Evolutionary conservation across 2,113 vertebrate species (phyloP).

Genomic region (Gallinago undulata): DNA sequence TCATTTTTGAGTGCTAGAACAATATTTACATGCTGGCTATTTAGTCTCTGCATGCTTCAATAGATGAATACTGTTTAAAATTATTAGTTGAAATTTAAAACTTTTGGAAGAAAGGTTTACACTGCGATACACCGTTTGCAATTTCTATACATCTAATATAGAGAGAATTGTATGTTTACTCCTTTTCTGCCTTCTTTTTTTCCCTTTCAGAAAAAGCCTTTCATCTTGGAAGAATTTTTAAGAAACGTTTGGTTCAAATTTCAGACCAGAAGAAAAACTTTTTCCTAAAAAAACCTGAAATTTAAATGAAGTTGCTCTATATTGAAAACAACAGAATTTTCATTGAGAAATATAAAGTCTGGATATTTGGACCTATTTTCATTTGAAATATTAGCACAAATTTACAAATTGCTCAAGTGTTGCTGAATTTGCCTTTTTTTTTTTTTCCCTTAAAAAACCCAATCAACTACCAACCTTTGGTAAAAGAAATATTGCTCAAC

Average conservation of each 20-base stretch:
- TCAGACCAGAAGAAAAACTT: background rate
- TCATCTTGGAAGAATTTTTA: background rate
- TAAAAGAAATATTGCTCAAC: background rate
- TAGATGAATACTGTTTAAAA: background rate
- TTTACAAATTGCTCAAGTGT: background rate
- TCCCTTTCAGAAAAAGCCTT: background rate
- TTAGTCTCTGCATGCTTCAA: background rate
- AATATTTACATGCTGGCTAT: background rate
- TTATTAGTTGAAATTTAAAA: background rate
- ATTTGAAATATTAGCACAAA: background rate
- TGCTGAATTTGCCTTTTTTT: background rate
- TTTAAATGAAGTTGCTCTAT: background rate
- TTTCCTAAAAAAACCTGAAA: background rate
- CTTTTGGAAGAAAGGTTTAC: background rate
- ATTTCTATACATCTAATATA: background rate
- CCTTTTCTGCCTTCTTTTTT: background rate
- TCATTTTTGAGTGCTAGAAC: background rate
- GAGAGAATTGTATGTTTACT: background rate
- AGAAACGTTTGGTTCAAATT: rapidly evolving
- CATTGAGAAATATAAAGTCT: background rate
- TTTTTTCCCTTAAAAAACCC: background rate
- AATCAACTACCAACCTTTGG: background rate
- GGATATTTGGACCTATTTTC: background rate
- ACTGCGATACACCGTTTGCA: background rate
- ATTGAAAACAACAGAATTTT: background rate